Conservation (phyloP, 2,113 vertebrate species). For the Cyprinus carpio region DNA sequence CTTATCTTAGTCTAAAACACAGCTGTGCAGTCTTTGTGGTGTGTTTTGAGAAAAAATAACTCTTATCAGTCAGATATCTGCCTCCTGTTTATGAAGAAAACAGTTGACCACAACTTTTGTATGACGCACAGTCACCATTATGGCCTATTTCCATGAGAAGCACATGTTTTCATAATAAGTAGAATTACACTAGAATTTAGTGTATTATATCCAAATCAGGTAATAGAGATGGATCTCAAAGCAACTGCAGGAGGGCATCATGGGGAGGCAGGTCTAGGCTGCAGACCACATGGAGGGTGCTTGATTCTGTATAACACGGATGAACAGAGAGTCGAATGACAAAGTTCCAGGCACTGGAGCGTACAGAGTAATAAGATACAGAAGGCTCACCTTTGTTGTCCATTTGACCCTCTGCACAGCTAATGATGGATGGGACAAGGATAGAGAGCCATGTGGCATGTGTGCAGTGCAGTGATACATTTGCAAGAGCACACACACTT, state of each 20-base stretch:
- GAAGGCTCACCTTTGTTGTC: slow-evolving; percentile 16
- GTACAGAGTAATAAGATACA: slow-evolving; percentile 48
- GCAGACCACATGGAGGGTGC: slow-evolving; percentile 8
- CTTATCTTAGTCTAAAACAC: slow-evolving; percentile 32
- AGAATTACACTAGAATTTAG: too few species aligned
- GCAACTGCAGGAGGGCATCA: slow-evolving; percentile 5
- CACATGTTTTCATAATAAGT: slow-evolving; percentile 24
- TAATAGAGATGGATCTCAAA: not conserved
- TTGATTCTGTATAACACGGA: not conserved
- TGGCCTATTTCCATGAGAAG: not conserved
- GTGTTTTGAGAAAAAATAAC: not conserved
- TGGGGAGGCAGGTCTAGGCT: not conserved
- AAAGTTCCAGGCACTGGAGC: slow-evolving; percentile 29
- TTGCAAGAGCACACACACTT: not conserved
- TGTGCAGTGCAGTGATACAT: slow-evolving; percentile 12
- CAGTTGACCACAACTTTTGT: not conserved
- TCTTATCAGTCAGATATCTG: not conserved
- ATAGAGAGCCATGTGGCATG: slow-evolving; percentile 2
- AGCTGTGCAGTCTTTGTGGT: slow-evolving; percentile 22
- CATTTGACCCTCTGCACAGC: slow-evolving; percentile 34
- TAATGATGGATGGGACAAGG: slow-evolving; percentile 38
- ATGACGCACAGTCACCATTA: not conserved
- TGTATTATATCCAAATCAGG: not conserved
- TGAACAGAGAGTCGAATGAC: slow-evolving; percentile 47
- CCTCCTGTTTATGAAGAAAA: slow-evolving; percentile 28